These are phyloP conservation scores for Cephalopholis sonnerati DNA, from an alignment of 2,113 vertebrate genomes.

Conservation along the genomic window DNA sequence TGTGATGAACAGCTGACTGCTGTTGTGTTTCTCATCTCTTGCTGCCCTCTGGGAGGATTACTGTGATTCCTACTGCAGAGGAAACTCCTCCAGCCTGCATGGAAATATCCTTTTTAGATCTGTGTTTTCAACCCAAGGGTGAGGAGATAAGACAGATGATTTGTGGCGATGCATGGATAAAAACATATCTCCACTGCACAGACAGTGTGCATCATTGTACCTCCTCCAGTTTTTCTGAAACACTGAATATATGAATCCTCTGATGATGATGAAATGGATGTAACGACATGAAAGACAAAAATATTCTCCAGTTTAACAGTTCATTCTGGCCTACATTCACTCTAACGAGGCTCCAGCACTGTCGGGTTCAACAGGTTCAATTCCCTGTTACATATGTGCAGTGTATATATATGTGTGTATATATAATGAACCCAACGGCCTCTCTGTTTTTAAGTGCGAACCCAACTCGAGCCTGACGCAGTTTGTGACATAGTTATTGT, in stretches of 20 bases:
- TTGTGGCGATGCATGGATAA: conserved; percentile 15
- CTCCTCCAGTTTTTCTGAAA: conserved; percentile 32
- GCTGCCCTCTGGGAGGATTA: conserved; percentile 45
- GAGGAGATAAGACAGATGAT: conserved; percentile 46
- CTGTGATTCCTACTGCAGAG: conserved; percentile 38
- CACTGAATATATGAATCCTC: conserved; percentile 11
- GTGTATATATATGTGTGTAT: too few species aligned
- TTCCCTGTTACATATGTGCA: too few species aligned
- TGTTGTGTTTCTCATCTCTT: background rate
- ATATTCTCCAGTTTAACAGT: background rate
- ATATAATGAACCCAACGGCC: too few species aligned
- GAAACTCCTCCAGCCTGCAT: conserved; percentile 11
- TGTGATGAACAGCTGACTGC: background rate
- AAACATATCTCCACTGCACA: conserved; percentile 30
- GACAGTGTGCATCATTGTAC: background rate
- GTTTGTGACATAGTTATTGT: too few species aligned
- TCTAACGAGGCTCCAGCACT: background rate
- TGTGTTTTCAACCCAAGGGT: conserved; percentile 20
- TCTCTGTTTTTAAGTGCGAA: too few species aligned
- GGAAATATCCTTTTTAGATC: conserved; percentile 37
- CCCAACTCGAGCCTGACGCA: too few species aligned
- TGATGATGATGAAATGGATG: conserved; percentile 6
- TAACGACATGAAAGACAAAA: conserved; percentile 8
- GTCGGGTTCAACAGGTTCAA: background rate
- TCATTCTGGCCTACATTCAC: background rate